Conservation (phyloP, 2,888 invertebrate species). For the Carcina quercana region DNA sequence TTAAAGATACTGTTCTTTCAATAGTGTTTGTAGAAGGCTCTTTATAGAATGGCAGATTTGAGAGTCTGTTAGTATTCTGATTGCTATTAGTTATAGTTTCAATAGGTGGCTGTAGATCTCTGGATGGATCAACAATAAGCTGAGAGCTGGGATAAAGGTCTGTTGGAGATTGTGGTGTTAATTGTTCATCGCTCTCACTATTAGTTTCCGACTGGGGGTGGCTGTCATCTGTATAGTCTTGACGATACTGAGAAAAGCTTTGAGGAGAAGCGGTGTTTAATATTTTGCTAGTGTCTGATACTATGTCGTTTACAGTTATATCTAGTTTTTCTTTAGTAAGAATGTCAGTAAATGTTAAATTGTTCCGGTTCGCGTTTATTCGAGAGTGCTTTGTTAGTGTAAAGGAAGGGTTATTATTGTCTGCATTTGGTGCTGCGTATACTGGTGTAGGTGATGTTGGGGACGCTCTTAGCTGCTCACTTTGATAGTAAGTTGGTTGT, state of each 20-base stretch:
- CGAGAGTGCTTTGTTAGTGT: constrained; percentile 29
- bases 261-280: constrained; percentile 40
- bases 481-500: constrained; percentile 31
- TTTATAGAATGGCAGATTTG: constrained; percentile 50
- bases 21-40: constrained; percentile 50
- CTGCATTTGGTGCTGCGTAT: constrained; percentile 18
- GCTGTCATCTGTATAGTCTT: constrained; percentile 31
- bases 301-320: constrained; percentile 51
- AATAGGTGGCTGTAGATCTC: constrained; percentile 44
- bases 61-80: constrained; percentile 37
- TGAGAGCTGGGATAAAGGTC: constrained; percentile 28
- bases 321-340: constrained; percentile 59
- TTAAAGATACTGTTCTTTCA: constrained; percentile 60
- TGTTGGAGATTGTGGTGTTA: constrained; percentile 37
- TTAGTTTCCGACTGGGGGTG: constrained; percentile 30
- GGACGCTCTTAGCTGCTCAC: constrained; percentile 27
- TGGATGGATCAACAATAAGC: constrained; percentile 37
- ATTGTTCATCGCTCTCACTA: constrained; percentile 41
- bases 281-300: constrained; percentile 50
- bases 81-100: constrained; percentile 22
- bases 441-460: constrained; percentile 30
- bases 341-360: constrained; percentile 53
- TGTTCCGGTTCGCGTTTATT: constrained; percentile 36
- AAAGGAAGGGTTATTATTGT: constrained; percentile 26
- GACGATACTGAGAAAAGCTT: constrained; percentile 31